Conservation (phyloP, 2,888 invertebrate species). For the Tridacna crocea region DNA sequence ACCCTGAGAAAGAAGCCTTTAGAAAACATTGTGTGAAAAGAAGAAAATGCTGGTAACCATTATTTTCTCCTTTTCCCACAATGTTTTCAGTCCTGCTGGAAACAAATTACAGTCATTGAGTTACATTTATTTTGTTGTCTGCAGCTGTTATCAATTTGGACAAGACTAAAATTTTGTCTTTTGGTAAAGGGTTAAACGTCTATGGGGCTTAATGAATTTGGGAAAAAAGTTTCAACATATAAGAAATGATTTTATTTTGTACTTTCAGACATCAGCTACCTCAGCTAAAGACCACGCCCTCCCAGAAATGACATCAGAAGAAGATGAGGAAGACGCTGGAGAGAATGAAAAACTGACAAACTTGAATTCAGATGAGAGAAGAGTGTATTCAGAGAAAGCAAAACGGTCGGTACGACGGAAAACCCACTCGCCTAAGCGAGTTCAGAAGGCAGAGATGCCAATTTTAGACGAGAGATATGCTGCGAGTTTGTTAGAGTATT, state of each 20-base stretch:
- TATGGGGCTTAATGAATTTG: too few relatives aligned
- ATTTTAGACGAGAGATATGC: conserved; percentile 61
- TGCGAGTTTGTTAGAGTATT: conserved; percentile 60
- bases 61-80: too few relatives aligned
- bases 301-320: conserved; percentile 51
- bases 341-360: conserved; percentile 33
- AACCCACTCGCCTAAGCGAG: conserved; percentile 58
- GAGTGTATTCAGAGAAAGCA: conserved; percentile 51
- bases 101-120: too few relatives aligned
- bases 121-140: too few relatives aligned
- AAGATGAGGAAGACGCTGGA: conserved; percentile 52
- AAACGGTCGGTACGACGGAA: conserved; percentile 58
- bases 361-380: conserved; percentile 49
- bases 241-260: background rate
- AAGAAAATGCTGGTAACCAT: too few relatives aligned
- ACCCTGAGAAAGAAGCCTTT: too few relatives aligned
- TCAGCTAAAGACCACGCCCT: conserved; percentile 38
- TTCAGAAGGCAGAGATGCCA: conserved; percentile 52
- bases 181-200: too few relatives aligned
- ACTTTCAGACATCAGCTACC: conserved; percentile 29
- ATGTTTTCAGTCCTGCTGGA: too few relatives aligned
- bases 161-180: too few relatives aligned
- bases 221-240: background rate
- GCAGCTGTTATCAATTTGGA: too few relatives aligned
- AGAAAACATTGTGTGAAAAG: too few relatives aligned